phyloP scores from a whole-genome alignment of 2,113 vertebrate genomes.

The Caretta caretta region DNA sequence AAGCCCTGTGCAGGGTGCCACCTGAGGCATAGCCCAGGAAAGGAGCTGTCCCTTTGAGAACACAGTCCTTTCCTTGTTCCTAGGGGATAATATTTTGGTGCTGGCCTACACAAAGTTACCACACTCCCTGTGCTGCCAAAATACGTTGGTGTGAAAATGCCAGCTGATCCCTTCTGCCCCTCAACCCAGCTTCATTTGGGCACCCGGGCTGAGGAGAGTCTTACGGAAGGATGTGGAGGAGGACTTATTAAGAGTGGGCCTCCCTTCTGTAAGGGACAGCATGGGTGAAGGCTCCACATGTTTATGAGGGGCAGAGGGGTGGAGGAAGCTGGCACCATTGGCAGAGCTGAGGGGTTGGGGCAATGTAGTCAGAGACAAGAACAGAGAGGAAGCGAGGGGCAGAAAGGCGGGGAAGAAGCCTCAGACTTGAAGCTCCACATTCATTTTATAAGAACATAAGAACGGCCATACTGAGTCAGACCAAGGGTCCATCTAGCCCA shows the following conservation, averaged over 20 bases:
- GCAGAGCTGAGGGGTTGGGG: neutral
- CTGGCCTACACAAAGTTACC: too few species aligned
- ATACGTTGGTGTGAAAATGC: neutral
- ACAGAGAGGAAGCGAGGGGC: neutral
- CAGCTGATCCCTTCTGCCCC: neutral
- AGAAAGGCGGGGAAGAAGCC: neutral
- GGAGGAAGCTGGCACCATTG: neutral
- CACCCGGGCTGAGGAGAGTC: too few species aligned
- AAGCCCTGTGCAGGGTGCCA: too few species aligned
- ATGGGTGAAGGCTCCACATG: neutral
- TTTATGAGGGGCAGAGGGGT: neutral
- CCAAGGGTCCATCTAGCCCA: too few species aligned
- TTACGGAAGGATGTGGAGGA: neutral
- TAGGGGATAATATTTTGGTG: too few species aligned
- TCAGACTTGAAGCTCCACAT: neutral
- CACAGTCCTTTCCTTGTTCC: too few species aligned
- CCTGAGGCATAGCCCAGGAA: too few species aligned
- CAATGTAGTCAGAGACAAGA: neutral
- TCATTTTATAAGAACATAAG: neutral
- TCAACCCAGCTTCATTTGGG: neutral
- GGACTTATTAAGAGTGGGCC: neutral
- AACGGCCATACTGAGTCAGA: too few species aligned
- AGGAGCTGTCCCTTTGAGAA: too few species aligned
- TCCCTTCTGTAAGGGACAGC: neutral
- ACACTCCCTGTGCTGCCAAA: too few species aligned